Evolutionary conservation across 2,888 invertebrate species (phyloP).

Genomic region (Nephrotoma appendiculata): DNA sequence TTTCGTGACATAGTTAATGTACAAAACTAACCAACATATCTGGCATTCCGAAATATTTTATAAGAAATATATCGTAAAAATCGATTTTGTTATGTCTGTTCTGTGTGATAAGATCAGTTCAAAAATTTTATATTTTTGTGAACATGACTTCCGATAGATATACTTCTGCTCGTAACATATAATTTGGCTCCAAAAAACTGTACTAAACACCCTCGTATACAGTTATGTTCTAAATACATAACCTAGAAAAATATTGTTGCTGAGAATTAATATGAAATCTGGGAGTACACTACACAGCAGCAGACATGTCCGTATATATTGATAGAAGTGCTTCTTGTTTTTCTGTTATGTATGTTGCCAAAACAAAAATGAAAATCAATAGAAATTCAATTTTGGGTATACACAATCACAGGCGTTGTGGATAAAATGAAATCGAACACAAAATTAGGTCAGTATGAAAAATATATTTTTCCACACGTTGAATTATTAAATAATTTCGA

Average conservation of each 20-base stretch:
- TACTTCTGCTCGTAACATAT: neutral
- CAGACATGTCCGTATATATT: neutral
- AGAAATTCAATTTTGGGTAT: neutral
- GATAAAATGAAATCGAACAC: neutral
- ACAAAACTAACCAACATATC: neutral
- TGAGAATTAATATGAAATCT: neutral
- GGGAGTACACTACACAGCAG: neutral
- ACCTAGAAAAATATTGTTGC: neutral
- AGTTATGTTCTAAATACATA: neutral
- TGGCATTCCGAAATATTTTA: neutral
- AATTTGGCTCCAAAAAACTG: neutral
- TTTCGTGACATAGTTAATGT: neutral
- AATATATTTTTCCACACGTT: neutral
- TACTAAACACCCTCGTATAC: neutral
- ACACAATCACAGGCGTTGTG: neutral
- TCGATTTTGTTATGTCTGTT: neutral
- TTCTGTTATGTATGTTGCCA: neutral
- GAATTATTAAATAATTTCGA: neutral
- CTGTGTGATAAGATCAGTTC: neutral
- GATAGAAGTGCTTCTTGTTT: neutral
- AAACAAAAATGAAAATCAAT: neutral
- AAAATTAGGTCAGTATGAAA: neutral
- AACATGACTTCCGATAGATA: neutral
- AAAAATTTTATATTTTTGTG: neutral
- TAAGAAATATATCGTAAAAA: neutral